Percentiles rank a stretch among this genome's conserved stretches.
phyloP scores from a whole-genome alignment of 2,888 invertebrate genomes.

The Asteroscopus sphinx region DNA sequence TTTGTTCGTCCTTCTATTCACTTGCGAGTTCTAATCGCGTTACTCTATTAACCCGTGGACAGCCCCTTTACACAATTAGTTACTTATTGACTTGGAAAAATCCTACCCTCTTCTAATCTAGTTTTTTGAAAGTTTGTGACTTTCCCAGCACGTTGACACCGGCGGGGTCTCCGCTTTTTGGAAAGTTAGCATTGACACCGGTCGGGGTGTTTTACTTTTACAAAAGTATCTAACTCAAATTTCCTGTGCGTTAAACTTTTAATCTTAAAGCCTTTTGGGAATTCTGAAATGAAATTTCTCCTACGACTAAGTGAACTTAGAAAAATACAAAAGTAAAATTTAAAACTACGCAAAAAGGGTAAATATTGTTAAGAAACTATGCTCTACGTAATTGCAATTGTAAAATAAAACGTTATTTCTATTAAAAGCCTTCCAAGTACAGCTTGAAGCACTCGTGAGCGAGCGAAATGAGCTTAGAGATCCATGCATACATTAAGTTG shows the following conservation, averaged over 20 bases:
- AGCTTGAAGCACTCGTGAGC: conserved; percentile 53
- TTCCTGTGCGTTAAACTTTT: conserved; percentile 43
- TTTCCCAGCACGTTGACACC: conserved; percentile 44
- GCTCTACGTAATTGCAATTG: conserved; percentile 39
- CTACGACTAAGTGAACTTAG: background rate
- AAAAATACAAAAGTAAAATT: background rate
- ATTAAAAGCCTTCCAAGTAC: conserved; percentile 53
- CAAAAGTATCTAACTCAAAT: conserved; percentile 47
- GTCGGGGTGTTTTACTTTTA: conserved; percentile 35
- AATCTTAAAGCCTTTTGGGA: conserved; percentile 35
- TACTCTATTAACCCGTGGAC: conserved; percentile 83
- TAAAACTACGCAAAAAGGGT: conserved; percentile 29
- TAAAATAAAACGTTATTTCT: conserved; percentile 50
- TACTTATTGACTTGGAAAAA: conserved; percentile 76
- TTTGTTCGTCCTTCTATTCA: conserved; percentile 76
- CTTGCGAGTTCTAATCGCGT: conserved; percentile 78
- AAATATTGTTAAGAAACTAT: conserved; percentile 25
- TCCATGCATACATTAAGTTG: conserved; percentile 58
- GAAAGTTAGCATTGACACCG: conserved; percentile 53
- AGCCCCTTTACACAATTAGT: conserved; percentile 82
- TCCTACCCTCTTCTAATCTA: conserved; percentile 59
- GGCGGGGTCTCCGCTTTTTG: conserved; percentile 46
- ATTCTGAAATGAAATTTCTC: conserved; percentile 28
- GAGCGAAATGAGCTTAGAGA: conserved; percentile 52
- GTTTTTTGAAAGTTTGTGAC: conserved; percentile 53